Evolutionary conservation across 1,140 invertebrate genomes (phyloP).

Genomic region (Teleopsis dalmanni): DNA sequence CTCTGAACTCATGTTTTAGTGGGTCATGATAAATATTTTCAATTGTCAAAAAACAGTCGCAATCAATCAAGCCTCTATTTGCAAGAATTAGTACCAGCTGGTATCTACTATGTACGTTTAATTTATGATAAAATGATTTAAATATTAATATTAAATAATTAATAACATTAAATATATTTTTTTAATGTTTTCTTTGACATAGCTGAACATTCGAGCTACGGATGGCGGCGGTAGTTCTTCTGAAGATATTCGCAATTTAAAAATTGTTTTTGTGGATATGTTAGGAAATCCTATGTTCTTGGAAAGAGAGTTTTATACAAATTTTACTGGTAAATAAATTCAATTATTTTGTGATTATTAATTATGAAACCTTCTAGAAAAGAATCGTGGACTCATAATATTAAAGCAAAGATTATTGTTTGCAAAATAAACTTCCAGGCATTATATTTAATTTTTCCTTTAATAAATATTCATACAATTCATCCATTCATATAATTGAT

Average conservation of each 20-base stretch:
- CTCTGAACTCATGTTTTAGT: too few relatives aligned
- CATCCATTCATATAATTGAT: too few relatives aligned
- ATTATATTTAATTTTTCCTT: too few relatives aligned
- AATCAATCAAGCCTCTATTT: conserved; percentile 11
- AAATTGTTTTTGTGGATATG: conserved; percentile 44
- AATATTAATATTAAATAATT: not conserved
- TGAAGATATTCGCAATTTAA: conserved; percentile 5
- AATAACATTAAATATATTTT: too few relatives aligned
- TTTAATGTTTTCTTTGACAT: not conserved
- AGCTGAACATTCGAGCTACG: conserved; percentile 11
- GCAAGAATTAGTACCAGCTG: not conserved
- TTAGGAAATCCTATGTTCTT: conserved; percentile 40
- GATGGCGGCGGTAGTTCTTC: conserved; percentile 12
- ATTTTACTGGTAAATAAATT: conserved; percentile 18
- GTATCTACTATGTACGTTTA: conserved; percentile 6
- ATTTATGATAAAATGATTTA: not conserved
- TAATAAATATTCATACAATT: too few relatives aligned
- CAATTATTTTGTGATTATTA: not conserved
- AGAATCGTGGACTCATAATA: too few relatives aligned
- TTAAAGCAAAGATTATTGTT: too few relatives aligned
- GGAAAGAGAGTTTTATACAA: conserved; percentile 14
- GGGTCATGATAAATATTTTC: conserved; percentile 12
- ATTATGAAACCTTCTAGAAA: too few relatives aligned
- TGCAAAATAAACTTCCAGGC: too few relatives aligned
- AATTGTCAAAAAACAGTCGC: conserved; percentile 6